Evolutionary conservation across 2,113 vertebrate species (phyloP).

Genomic region (Dipodomys ordii): DNA sequence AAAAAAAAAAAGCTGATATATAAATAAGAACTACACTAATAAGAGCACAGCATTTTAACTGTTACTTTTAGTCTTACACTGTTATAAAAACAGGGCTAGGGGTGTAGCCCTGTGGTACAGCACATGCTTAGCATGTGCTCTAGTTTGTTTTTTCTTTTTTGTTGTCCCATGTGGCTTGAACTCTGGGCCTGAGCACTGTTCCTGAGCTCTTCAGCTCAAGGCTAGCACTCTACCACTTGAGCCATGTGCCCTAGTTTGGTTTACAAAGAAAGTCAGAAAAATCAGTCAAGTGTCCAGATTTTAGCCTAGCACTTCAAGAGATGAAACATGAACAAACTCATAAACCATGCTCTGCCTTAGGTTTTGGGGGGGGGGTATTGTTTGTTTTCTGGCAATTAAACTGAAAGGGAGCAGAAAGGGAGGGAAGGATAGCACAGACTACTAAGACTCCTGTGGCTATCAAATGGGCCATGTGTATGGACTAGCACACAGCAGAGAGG

Average conservation of each 20-base stretch:
- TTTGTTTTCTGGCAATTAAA: not conserved
- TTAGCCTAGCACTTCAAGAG: not conserved
- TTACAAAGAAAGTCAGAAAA: not conserved
- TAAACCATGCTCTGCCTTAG: not conserved
- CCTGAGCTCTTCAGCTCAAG: no score
- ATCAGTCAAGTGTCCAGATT: not conserved
- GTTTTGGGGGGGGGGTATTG: no score
- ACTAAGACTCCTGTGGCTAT: not conserved
- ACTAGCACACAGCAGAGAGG: not conserved
- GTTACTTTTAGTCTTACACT: not conserved
- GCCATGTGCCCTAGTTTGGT: not conserved
- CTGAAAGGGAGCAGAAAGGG: not conserved
- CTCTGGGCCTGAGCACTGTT: no score
- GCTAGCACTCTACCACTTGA: not conserved
- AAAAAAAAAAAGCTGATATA: no score
- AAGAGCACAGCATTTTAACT: not conserved
- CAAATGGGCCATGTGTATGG: rapidly evolving
- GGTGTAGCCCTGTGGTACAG: not conserved
- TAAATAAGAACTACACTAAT: not conserved
- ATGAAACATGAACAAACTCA: not conserved
- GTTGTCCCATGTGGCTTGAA: no score
- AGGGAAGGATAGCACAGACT: not conserved
- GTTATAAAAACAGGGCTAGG: not conserved
- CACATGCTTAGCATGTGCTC: not conserved
- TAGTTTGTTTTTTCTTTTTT: not conserved